Base-by-base conservation (phyloP, 2,113 vertebrate species). In the Solea solea region DNA sequence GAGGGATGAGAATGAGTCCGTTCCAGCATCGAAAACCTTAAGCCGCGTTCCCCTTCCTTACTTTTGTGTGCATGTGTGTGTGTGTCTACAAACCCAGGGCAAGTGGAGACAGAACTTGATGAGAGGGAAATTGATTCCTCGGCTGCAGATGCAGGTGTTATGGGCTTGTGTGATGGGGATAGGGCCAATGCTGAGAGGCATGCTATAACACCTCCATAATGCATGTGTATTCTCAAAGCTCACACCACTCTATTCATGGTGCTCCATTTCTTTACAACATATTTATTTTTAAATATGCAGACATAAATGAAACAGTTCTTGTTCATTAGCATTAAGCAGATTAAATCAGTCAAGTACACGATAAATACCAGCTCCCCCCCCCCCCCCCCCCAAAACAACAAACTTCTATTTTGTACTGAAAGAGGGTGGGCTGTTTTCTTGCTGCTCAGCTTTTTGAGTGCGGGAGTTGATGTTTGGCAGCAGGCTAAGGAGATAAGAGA, bases 51-150 rank as follows among this genome's bases (percentile, higher is more conserved):
- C 44, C n/a, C 50, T 39, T 25, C 34, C 34, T 34, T 34, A 34
- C 34, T 34, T 34, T 34, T 49, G 48, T 49, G 48, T 49, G 48
- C 13, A 21, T 53, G 52, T 28, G 52, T 27, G 52, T 54, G 21
- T 53, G 52, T 28, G 52, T 27, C 21, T 54, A 80, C 62, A 75
- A 82, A 82, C 58, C 58, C 51, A 57, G 39, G 79, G 86, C 82
- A 73, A 86, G 88, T 78, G 82, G 75, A 92, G 90, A 90, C 85
- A 64, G 85, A 89, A 82, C 92, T 90, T 92, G 90, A 93, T 85
- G 87, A 85, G 88, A 91, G 82, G 78, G 83, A 92, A 92, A 94
- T 93, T 90, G 92, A 94, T 93, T 94, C 90, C 89, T 70, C 42
- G 83, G 84, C 65, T 86, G 87, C 76, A 68, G 78, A 89, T 90